A percentile compares a stretch with the other conserved stretches of the same genome.
Conservation (phyloP, 2,113 vertebrate genomes). For the Limanda limanda region DNA sequence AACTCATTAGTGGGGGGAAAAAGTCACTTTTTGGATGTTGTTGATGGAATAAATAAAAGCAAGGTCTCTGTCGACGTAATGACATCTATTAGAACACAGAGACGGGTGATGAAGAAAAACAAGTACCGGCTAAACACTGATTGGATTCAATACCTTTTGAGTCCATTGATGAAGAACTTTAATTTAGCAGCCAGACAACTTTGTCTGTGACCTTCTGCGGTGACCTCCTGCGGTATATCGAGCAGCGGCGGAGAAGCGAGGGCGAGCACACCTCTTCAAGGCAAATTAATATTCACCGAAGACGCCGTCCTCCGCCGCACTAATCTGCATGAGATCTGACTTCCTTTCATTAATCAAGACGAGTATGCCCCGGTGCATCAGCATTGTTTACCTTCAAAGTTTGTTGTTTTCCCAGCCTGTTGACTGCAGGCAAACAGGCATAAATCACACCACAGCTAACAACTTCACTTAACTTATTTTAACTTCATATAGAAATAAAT, state of each 20-base stretch:
- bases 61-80: constrained; percentile 37
- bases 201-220: constrained; percentile 67
- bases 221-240: constrained; percentile 71
- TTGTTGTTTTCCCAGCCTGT: constrained; percentile 77
- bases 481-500: neutral
- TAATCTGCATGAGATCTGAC: constrained; percentile 81
- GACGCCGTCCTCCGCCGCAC: constrained; percentile 69
- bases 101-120: constrained; percentile 36
- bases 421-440: constrained; percentile 74
- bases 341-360: constrained; percentile 82
- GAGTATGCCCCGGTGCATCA: constrained; percentile 70
- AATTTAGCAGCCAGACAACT: constrained; percentile 73
- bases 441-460: constrained; percentile 71
- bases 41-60: constrained; percentile 37
- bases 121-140: constrained; percentile 56
- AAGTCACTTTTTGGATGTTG: neutral
- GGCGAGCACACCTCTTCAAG: constrained; percentile 70
- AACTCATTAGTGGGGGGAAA: constrained; percentile 8
- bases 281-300: constrained; percentile 78
- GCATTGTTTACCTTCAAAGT: constrained; percentile 72
- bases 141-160: constrained; percentile 68
- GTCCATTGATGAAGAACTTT: constrained; percentile 71
- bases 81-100: constrained; percentile 54
- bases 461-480: constrained; percentile 31
- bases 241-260: constrained; percentile 60